Base-by-base conservation (phyloP, 2,888 invertebrate species). In the Galerucella nymphaeae region DNA sequence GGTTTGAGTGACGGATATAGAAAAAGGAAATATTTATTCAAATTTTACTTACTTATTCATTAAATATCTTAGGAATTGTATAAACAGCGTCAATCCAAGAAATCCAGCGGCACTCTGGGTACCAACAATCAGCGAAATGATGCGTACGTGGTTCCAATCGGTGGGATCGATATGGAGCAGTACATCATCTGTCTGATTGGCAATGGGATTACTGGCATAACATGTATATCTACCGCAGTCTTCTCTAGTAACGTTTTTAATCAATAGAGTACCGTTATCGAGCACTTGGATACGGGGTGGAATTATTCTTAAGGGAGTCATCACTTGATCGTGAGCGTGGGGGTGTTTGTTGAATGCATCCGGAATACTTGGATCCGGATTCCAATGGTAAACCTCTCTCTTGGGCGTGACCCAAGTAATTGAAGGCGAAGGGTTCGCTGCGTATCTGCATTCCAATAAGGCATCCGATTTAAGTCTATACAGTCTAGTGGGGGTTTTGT, bases 151-250 rank as follows among this genome's bases (percentile, higher is more conserved):
- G 83, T 93, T 91, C 88, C 96, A 93, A 72, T 95, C 93, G 82
- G 93, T 90, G 18, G 96, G 96, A 86, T 97, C 95, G 84, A 97
- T 93, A 84, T 93, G 93, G 70, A 96, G 88, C 66, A 93, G 86
- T 41, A 97, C 92, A 81, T 91, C 91, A 61, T 91, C 90, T 2
- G 96, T 93, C 42, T 90, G 88, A 85, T 96, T 96, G 68, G 93
- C 94, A 77, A 94, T 89, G 16, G 95, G 92, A 87, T 97, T 97
- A 81, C 93, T 91, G 57, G 95, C 96, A 83, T 93, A 92, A 85
- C 97, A 98, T 75, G 91, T 90, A 87, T 97, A 98, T 41, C 91
- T 88, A 67, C 97, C 97, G 80, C 94, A 93, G 87, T 96, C 96
- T 83, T 92, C 91, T 78, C 94, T 90, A 55, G 92, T 91, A 72